Evolutionary conservation across 2,113 vertebrate genomes (phyloP).

Genomic region (Poecilia latipinna): DNA sequence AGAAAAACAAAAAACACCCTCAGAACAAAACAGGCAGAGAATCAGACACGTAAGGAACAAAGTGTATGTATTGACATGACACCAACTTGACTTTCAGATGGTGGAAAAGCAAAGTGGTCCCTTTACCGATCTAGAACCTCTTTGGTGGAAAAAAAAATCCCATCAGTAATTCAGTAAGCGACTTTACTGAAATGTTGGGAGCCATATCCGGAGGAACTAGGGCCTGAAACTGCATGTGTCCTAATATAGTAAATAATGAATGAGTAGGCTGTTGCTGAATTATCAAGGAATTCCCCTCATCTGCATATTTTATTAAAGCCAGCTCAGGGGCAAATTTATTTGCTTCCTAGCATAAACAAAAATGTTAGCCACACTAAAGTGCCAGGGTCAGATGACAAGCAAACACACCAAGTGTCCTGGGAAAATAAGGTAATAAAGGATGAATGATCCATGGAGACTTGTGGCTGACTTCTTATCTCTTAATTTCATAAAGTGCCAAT

Average conservation of each 20-base stretch:
- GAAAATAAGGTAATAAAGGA: too few species aligned
- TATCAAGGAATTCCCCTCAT: conserved; percentile 56
- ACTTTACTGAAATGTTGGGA: neutral
- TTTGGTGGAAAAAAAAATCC: neutral
- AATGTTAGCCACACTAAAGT: too few species aligned
- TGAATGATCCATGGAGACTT: too few species aligned
- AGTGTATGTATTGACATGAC: too few species aligned
- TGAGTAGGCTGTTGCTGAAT: conserved; percentile 38
- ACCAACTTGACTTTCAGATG: neutral
- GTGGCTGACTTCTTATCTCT: too few species aligned
- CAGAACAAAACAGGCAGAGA: too few species aligned
- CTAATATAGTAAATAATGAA: conserved; percentile 43
- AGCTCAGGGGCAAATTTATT: conserved; percentile 23
- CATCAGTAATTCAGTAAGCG: conserved; percentile 3
- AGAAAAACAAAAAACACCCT: too few species aligned
- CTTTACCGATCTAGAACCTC: neutral
- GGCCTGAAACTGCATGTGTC: neutral
- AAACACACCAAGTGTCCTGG: too few species aligned
- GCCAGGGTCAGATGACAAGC: too few species aligned
- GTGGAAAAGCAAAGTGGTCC: neutral
- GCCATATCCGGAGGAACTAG: conserved; percentile 10
- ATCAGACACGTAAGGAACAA: too few species aligned
- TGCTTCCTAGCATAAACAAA: too few species aligned
- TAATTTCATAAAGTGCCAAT: too few species aligned
- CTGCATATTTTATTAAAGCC: conserved; percentile 75